phyloP scores from a whole-genome alignment of 1,140 invertebrate genomes.

The Drosophila navojoa region DNA sequence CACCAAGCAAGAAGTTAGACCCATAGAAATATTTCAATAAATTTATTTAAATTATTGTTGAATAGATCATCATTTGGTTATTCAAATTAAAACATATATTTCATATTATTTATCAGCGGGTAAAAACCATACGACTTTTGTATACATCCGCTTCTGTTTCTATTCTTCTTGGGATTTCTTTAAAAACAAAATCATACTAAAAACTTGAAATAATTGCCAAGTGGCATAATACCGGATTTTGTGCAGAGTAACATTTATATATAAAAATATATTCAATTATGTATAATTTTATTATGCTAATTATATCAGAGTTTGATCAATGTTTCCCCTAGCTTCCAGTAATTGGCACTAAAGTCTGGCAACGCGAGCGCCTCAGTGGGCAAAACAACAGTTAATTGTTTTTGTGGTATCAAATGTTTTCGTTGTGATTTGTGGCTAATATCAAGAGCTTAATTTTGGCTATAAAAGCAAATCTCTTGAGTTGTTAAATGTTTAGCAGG shows the following conservation, averaged over 20 bases:
- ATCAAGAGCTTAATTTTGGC: background rate
- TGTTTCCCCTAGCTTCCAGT: background rate
- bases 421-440: background rate
- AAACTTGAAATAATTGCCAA: slow-evolving; percentile 8
- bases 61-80: too few relatives aligned
- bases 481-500: background rate
- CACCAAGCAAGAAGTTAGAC: too few relatives aligned
- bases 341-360: slow-evolving; percentile 2
- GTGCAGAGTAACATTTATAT: slow-evolving; percentile 8
- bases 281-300: slow-evolving; percentile 30
- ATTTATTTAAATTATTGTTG: too few relatives aligned
- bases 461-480: background rate
- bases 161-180: slow-evolving; percentile 5
- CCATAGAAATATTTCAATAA: too few relatives aligned
- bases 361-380: background rate
- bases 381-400: background rate
- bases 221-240: slow-evolving; percentile 36
- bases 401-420: background rate
- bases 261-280: background rate
- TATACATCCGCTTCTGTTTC: slow-evolving; percentile 38
- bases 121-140: slow-evolving; percentile 46
- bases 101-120: slow-evolving; percentile 54
- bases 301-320: slow-evolving; percentile 15
- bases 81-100: too few relatives aligned
- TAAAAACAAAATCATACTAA: background rate